Conservation (phyloP, 2,797 vertebrate genomes). For the Spatula clypeata region DNA sequence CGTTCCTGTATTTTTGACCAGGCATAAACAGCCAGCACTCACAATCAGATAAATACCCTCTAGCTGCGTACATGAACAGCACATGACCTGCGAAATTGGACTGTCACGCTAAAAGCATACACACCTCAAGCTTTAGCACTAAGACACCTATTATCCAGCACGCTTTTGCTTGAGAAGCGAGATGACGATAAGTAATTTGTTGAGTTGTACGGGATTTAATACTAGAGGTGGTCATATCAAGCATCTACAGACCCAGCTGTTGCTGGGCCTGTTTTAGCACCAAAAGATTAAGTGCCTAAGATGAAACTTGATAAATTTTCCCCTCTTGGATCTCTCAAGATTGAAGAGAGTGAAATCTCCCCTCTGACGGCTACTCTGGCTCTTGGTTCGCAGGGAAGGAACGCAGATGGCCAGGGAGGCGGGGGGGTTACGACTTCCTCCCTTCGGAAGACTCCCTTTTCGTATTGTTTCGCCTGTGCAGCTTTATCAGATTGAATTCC, state of each 20-base stretch:
- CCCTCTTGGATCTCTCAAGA: not conserved
- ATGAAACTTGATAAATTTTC: conserved; percentile 51
- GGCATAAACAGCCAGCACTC: conserved; percentile 26
- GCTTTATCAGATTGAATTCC: conserved; percentile 60
- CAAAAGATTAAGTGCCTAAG: conserved; percentile 23
- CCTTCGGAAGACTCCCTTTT: not conserved
- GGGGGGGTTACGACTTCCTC: conserved; percentile 9
- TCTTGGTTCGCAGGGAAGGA: not conserved
- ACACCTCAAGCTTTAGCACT: not conserved
- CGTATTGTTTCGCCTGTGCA: not conserved
- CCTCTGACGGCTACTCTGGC: not conserved
- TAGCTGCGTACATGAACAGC: not conserved
- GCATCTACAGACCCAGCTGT: conserved; percentile 9
- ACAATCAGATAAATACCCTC: not conserved
- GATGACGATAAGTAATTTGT: not conserved
- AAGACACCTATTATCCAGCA: not conserved
- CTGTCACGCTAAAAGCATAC: conserved; percentile 40
- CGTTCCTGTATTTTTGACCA: not conserved
- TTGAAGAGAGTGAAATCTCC: not conserved
- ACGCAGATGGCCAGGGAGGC: not conserved
- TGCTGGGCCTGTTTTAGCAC: conserved; percentile 4
- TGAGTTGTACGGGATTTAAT: not conserved
- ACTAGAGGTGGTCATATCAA: not conserved
- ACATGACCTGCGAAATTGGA: not conserved
- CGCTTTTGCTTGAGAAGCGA: not conserved